Evolutionary conservation across 2,113 vertebrate genomes (phyloP), one percentile per base, ranked within the genome.

Genomic region (Pseudois nayaur): DNA sequence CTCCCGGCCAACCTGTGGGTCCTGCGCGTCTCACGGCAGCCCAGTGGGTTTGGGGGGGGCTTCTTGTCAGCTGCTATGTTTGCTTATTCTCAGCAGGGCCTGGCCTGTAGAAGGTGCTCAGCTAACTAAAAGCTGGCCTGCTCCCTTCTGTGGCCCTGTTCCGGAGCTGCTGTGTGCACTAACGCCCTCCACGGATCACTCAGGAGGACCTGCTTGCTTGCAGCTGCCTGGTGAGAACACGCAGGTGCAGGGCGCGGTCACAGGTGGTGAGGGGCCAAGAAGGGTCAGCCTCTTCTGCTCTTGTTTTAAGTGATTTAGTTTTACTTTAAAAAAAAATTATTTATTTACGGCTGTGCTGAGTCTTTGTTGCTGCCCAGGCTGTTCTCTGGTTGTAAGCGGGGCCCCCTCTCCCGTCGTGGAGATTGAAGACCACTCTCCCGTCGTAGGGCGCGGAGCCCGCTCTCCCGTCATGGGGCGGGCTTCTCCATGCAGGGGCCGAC

Each of bases 401-500:
- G 19, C 3, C 67, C 67, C 19, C 25, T 59, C 57, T 12, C 57
- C 57, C 57, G 0, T 59, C 10, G 0, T 27, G 59, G 29, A 1
- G 29, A 14, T 3, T 31, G 29, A 31, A 29, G 60, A 0, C 60
- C 13, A 1, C 60, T 33, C 29, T 62, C 31, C 60, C 29, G 1
- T 2, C 25, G 11, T 29, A 23, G 45, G 9, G 45, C 45, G 2
- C 9, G 10, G 10, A 10, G 45, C 45, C 45, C 2, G 45, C 45
- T 48, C 29, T 62, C 29, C 60, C 15, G 0, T 19, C 33, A 1
- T 1, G 62, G 64, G n/a, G 17, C 1, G 5, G 67, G n/a, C n/a
- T 21, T 71, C 64, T 36, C 17, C 1, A 19, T 1, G n/a, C 5
- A 1, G 67, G 33, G 67, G 2, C 19, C 10, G 19, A 3, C 21